Evolutionary conservation across 1,140 invertebrate species (phyloP), one percentile per base, ranked within the genome.

Genomic region (Brachionus plicatilis): DNA sequence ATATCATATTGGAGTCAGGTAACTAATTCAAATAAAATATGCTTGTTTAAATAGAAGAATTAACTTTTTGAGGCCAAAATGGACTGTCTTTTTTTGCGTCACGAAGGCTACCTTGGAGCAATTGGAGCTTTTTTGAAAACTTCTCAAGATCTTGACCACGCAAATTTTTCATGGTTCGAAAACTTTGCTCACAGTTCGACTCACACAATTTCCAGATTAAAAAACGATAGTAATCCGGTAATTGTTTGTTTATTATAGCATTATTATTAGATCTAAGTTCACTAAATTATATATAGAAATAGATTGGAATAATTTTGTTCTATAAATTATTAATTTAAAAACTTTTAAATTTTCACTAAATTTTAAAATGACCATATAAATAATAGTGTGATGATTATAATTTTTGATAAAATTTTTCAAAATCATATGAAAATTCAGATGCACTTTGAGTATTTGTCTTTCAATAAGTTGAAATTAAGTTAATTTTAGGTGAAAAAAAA

Each of bases 1-100:
- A 99, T 99, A 96, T 95, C 98, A 86, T 99, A 96, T 90, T 99
- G 97, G 97, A 93, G 93, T 75, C 91, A 93, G 88, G 91, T 91
- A 83, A 86, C 3, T 4, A 80, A 17, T 66, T 85, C 45, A 24
- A 27, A 17, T 47, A 2, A 47, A 47, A 12, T 14, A 14, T 17
- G 8, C 53, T 60, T 4, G 27, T 27, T 41, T 76, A 33, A 84
- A 78, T 24, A 65, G 83, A 14, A 75, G 11, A 17, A 20, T 45
- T 20, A 14, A 27, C 12, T 65, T 41, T 66, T 96, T 1, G 92
- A 95, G 85, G 96, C 95, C 68, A 94, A 94, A 27, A 91, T 98
- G 85, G 98, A 98, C 89, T 97, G 96, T 29, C 91, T 99, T 14
- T 99, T 99, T 89, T 90, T 98, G 75, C 94, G 98, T 89, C 96